phyloP scores from a whole-genome alignment of 2,797 vertebrate genomes.

The Esox lucius region DNA sequence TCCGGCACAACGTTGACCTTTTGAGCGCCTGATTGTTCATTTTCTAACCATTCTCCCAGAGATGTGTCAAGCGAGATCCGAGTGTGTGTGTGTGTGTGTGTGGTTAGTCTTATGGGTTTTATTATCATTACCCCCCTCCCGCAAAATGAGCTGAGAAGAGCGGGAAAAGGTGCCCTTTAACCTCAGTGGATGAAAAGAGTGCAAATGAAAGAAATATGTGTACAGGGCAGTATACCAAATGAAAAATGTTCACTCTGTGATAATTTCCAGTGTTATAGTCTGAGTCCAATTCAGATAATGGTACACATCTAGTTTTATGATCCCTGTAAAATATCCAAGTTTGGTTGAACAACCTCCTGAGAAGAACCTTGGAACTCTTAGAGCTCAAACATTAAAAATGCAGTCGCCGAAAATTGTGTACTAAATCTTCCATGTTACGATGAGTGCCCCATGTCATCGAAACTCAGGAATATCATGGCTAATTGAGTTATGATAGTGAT shows the following conservation, averaged over 20 bases:
- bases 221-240: background rate
- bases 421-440: too few relatives aligned
- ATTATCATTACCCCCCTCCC: background rate
- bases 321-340: background rate
- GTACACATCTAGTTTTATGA: background rate
- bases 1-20: slow-evolving; percentile 72
- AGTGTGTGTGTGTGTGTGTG: background rate
- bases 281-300: background rate
- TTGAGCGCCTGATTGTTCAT: slow-evolving; percentile 66
- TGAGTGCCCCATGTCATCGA: too few relatives aligned
- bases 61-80: slow-evolving; percentile 54
- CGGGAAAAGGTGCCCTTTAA: background rate
- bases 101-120: background rate
- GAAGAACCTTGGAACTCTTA: background rate
- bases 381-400: background rate
- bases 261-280: background rate
- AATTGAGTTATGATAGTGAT: too few relatives aligned
- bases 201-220: background rate
- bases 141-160: too few relatives aligned
- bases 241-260: background rate
- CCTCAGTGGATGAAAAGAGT: background rate
- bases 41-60: slow-evolving; percentile 51
- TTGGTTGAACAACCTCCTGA: background rate
- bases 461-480: too few relatives aligned
- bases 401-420: too few relatives aligned